Evolutionary conservation across 2,113 vertebrate species (phyloP).

Genomic region (Neolamprologus ventralis): DNA sequence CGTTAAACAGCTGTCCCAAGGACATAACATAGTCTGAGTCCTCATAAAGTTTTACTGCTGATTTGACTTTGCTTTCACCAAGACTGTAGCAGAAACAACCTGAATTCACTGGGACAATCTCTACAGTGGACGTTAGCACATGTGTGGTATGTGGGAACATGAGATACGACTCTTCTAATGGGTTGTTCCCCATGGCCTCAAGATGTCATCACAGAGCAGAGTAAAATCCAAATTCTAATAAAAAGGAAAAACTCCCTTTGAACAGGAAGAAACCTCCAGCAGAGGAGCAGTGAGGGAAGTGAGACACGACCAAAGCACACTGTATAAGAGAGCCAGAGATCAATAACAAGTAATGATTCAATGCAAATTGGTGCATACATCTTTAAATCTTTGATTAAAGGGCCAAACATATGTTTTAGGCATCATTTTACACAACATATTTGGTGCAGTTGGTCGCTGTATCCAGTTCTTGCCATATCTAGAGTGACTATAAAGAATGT

Average conservation of each 20-base stretch:
- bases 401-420: neutral
- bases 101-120: neutral
- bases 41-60: neutral
- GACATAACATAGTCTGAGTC: neutral
- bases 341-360: neutral
- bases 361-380: neutral
- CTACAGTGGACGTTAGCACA: fast-evolving
- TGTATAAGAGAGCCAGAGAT: neutral
- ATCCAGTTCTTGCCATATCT: neutral
- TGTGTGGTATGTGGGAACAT: neutral
- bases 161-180: neutral
- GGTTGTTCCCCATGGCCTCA: neutral
- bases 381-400: neutral
- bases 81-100: neutral
- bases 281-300: fast-evolving
- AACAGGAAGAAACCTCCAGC: neutral
- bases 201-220: neutral
- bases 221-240: neutral
- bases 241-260: neutral
- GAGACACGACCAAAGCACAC: neutral
- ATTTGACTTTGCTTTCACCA: neutral
- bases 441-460: neutral
- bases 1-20: neutral
- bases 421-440: neutral
- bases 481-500: neutral